Base-by-base conservation (phyloP, 1,140 invertebrate species). In the Euglossa dilemma region DNA sequence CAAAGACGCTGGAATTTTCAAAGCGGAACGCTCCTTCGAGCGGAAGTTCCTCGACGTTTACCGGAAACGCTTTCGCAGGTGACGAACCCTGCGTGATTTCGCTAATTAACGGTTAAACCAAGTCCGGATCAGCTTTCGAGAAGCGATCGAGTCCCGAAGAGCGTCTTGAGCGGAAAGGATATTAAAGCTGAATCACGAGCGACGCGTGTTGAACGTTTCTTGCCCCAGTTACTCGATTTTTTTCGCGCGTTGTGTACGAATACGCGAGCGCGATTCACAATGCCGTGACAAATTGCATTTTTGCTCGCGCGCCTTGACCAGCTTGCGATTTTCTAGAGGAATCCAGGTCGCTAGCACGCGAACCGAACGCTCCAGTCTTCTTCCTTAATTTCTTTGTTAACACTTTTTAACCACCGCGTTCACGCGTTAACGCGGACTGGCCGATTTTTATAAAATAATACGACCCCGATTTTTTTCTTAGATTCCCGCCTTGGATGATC, bases 211-310 rank as follows among this genome's bases (percentile, higher is more conserved):
- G 7, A 54, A 8, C 59, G 79, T 57, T 47, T 14, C 28, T 28
- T 75, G 80, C 1, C 43, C 72, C 63, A 75, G 63, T 75, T 82
- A 67, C 50, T 82, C 61, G 20, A 66, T 82, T 67, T 47, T n/a
- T 36, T 36, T 43, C 61, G 28, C 50, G 20, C 47, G n/a, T 52
- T 56, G 61, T 52, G 20, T n/a, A 23, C 43, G 45, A 59, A 9
- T 20, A 18, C 45, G 16, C 76, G 64, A 56, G 28, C 66, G 67
- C 18, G 57, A 54, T 45, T 7, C 70, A 63, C 28, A 23, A 28
- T 25, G 43, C 79, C 79, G 61, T 75, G 71, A 75, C 71, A 75
- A 81, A 81, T 81, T 47, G 61, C 79, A 75, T 81, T 81, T 81
- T 57, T 81, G 43, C 14, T 50, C 56, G 45, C 16, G 47, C 52